Conservation (phyloP, 2,888 invertebrate species). For the Keiferia lycopersicella region DNA sequence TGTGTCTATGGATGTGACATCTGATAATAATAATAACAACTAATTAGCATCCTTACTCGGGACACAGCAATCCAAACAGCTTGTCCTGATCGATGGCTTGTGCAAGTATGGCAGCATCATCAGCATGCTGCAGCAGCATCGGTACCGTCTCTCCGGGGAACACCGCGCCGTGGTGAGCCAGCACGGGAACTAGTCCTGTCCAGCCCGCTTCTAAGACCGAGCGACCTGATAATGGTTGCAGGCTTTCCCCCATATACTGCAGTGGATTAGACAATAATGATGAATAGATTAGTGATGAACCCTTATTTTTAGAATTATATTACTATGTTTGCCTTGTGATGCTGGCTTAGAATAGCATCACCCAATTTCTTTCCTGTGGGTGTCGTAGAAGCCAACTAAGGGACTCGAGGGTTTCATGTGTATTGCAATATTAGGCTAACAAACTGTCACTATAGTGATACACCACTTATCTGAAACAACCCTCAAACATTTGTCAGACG, state of each 20-base stretch:
- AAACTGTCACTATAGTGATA: no score
- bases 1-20: no score
- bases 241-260: constrained; percentile 67
- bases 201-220: constrained; percentile 67
- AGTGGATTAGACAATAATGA: neutral
- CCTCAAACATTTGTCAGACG: no score
- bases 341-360: no score
- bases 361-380: no score
- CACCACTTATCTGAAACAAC: no score
- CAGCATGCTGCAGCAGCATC: constrained; percentile 57
- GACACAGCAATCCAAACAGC: constrained; percentile 68
- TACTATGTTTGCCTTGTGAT: no score
- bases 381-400: no score
- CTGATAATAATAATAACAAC: no score
- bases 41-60: constrained; percentile 41
- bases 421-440: no score
- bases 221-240: constrained; percentile 57
- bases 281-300: no score
- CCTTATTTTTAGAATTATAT: neutral
- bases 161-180: constrained; percentile 62
- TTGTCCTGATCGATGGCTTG: constrained; percentile 51
- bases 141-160: constrained; percentile 77
- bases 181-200: constrained; percentile 59
- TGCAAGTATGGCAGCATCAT: constrained; percentile 48
- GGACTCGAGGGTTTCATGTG: no score